Base-by-base conservation (phyloP, 2,113 vertebrate genomes). In the Glaucomys volans region DNA sequence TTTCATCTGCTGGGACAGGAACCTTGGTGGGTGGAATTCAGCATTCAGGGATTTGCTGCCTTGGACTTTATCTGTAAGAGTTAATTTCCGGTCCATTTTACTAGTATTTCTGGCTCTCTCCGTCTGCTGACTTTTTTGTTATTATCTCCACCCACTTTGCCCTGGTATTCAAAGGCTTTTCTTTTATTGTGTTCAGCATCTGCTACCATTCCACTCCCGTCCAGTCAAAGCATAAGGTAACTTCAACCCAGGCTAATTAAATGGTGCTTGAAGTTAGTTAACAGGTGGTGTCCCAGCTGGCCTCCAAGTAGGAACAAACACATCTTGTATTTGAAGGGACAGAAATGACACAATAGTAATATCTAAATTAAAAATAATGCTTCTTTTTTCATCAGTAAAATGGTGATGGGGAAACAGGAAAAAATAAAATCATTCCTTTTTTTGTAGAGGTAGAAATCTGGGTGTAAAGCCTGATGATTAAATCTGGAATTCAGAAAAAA, bases 251-350 rank as follows among this genome's bases (percentile, higher is more conserved):
- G 87, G 95, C 98, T 97, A 98, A 99, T 99, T 98, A 98, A 98
- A 97, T 94, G 96, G 96, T 83, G 98, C 98, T 98, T 98, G 93
- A 96, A 98, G 97, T 95, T 98, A 97, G 98, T 97, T 99, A 99
- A 99, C 98, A 99, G 99, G 99, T 99, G 98, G 98, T 97, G 97
- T 96, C 98, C 97, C 99, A 98, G 98, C 98, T 99, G 98, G 97
- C 98, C 71, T 81, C 18, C 40, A 82, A 97, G 96, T 96, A 95
- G 26, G 71, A 95, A 92, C 90, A 97, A 79, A 98, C 94, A 98
- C 91, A 86, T 81, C 90, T 97, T 93, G 67, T 67, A 32, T 88
- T 80, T 10, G 91, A 75, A 79, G 62, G 88, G 77, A 40, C 87
- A 91, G 71, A 87, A 82, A 90, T 47, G 62, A 67, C 91, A 90